phyloP scores from a whole-genome alignment of 1,140 invertebrate species.

The Brevipalpus yothersi region DNA sequence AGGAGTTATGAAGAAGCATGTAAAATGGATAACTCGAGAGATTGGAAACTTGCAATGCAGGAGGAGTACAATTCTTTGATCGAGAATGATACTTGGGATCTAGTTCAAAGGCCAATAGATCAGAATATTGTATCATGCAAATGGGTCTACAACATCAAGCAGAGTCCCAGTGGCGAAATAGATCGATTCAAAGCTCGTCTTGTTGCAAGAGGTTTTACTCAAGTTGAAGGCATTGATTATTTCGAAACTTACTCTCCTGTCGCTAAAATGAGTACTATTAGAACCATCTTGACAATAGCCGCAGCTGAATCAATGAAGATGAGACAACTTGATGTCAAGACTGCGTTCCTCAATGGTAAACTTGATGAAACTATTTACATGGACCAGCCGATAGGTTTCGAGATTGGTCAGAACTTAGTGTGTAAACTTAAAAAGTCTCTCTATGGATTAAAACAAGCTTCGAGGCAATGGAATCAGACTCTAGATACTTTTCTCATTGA shows the following conservation, averaged over 20 bases:
- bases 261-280: constrained; percentile 13
- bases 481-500: constrained; percentile 2
- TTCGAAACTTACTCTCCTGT: constrained; percentile 19
- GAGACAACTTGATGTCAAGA: constrained; percentile 18
- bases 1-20: not conserved
- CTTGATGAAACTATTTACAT: too few relatives aligned
- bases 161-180: constrained; percentile 12
- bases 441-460: constrained; percentile 22
- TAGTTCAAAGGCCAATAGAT: not conserved
- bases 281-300: constrained; percentile 14
- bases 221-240: constrained; percentile 15
- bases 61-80: not conserved
- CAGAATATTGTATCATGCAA: not conserved
- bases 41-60: not conserved
- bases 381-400: constrained; percentile 17
- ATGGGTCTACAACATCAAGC: constrained; percentile 10
- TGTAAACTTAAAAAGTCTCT: constrained; percentile 18
- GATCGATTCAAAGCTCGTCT: constrained; percentile 20
- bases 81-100: not conserved
- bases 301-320: constrained; percentile 13
- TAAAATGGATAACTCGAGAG: not conserved
- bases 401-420: not conserved
- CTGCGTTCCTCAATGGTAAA: constrained; percentile 21
- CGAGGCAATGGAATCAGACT: too few relatives aligned
- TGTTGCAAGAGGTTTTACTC: constrained; percentile 19